phyloP scores from a whole-genome alignment of 2,113 vertebrate species.

The Marmota flaviventris region DNA sequence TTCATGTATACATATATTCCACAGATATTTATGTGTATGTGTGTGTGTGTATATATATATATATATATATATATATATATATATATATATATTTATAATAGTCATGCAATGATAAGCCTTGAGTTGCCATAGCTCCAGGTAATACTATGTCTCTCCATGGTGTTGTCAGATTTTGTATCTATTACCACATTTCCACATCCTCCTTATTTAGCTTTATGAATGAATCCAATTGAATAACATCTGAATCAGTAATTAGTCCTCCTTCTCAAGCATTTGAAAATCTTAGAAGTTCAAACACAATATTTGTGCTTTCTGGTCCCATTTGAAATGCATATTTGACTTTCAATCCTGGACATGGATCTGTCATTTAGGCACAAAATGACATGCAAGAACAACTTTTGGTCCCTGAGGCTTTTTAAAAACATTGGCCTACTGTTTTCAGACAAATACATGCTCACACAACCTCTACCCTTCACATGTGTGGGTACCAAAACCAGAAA shows the following conservation, averaged over 20 bases:
- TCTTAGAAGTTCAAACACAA: neutral
- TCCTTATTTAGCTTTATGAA: constrained; percentile 69
- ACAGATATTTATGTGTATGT: too few species aligned
- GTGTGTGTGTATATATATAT: accelerated
- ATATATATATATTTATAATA: constrained; percentile 45
- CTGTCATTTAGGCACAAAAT: neutral
- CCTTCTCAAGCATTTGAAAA: constrained; percentile 66
- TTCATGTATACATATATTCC: too few species aligned
- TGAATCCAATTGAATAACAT: constrained; percentile 81
- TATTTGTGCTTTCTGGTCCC: neutral
- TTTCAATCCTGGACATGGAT: neutral
- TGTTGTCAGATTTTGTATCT: constrained; percentile 82
- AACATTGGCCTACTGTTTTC: neutral
- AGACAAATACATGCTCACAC: neutral
- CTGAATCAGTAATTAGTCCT: constrained; percentile 75
- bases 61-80: too few species aligned
- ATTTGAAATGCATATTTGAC: neutral
- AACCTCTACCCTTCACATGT: neutral
- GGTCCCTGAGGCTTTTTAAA: accelerated
- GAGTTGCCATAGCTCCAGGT: constrained; percentile 77
- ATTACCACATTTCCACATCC: constrained; percentile 84
- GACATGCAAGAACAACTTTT: neutral
- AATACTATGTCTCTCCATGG: constrained; percentile 72
- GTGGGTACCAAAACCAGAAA: neutral
- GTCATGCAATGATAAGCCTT: constrained; percentile 70